Conservation (phyloP, 1,140 invertebrate genomes). For the Anagrus nilaparvatae region DNA sequence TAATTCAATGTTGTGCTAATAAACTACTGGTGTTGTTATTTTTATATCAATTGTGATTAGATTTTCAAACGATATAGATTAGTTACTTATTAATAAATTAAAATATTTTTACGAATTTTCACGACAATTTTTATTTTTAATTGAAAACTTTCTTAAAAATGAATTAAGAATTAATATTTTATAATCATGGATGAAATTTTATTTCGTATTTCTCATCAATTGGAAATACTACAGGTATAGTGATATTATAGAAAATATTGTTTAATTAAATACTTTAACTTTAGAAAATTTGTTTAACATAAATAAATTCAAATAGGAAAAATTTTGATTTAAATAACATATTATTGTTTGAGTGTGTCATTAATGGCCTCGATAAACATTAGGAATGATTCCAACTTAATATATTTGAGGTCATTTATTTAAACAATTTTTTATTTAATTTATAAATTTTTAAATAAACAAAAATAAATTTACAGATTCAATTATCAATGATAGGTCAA, state of each 20-base stretch:
- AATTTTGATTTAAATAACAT: background rate
- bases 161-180: too few relatives aligned
- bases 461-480: constrained; percentile 28
- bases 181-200: constrained; percentile 40
- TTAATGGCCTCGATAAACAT: constrained; percentile 6
- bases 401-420: constrained; percentile 4
- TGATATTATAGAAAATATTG: too few relatives aligned
- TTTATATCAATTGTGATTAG: too few relatives aligned
- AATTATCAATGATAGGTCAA: constrained; percentile 29
- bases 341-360: constrained; percentile 9
- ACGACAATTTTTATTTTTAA: too few relatives aligned
- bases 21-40: too few relatives aligned
- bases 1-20: too few relatives aligned
- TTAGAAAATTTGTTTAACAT: constrained; percentile 4
- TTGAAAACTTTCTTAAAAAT: too few relatives aligned
- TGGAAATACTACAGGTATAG: constrained; percentile 37
- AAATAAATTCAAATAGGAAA: constrained; percentile 5
- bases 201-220: constrained; percentile 32
- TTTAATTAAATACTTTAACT: too few relatives aligned
- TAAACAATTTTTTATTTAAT: background rate
- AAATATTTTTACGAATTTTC: too few relatives aligned
- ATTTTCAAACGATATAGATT: too few relatives aligned
- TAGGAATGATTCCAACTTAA: too few relatives aligned
- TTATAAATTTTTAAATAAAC: constrained; percentile 2
- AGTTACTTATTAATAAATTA: too few relatives aligned